phyloP scores from a whole-genome alignment of 2,888 invertebrate species.

The Microplitis manilae region DNA sequence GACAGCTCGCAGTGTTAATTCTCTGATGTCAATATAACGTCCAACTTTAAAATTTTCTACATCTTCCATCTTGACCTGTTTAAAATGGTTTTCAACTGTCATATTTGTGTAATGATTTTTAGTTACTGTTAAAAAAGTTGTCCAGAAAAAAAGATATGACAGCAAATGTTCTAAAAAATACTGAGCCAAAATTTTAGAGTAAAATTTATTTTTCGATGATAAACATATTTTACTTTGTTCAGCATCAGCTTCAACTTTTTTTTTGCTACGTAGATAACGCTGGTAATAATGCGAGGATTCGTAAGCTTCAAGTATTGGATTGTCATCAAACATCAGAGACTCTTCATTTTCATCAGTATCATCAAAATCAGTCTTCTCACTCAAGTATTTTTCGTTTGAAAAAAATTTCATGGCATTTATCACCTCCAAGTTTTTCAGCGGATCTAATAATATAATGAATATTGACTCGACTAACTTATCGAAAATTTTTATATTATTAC shows the following conservation, averaged over 20 bases:
- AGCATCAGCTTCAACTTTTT: neutral
- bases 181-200: neutral
- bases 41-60: neutral
- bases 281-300: neutral
- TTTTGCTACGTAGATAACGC: neutral
- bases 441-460: neutral
- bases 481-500: neutral
- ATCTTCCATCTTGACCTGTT: neutral
- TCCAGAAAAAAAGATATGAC: neutral
- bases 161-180: neutral
- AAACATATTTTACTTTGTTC: neutral
- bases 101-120: neutral
- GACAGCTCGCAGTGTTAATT: no score
- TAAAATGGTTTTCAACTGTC: neutral
- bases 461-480: neutral
- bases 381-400: neutral
- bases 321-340: neutral
- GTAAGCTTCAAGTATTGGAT: neutral
- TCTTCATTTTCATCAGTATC: neutral
- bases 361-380: neutral
- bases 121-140: neutral
- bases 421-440: neutral
- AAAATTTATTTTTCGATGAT: neutral
- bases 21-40: neutral
- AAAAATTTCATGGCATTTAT: neutral